Conservation (phyloP, 2,113 vertebrate genomes). For the Zosterops borbonicus region DNA sequence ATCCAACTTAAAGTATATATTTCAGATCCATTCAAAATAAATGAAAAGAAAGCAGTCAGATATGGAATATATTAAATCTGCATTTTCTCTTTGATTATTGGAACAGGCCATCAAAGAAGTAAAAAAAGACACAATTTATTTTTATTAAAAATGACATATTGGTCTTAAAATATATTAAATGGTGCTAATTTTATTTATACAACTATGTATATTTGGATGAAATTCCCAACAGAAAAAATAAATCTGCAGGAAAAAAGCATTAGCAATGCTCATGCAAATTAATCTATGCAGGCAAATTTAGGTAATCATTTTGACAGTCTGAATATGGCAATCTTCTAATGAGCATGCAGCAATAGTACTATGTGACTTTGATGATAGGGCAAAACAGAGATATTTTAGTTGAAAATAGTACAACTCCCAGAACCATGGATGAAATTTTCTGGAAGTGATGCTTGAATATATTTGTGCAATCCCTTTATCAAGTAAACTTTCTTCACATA, state of each 20-base stretch:
- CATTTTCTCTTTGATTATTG: background rate
- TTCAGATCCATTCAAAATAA: background rate
- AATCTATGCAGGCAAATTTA: background rate
- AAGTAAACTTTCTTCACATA: background rate
- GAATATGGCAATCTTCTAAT: background rate
- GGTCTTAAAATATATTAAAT: background rate
- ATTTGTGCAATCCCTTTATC: background rate
- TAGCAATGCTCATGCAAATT: background rate
- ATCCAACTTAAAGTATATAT: background rate
- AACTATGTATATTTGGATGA: background rate
- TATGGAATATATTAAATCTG: background rate
- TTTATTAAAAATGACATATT: background rate
- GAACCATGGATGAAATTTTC: background rate
- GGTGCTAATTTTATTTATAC: background rate
- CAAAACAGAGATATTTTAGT: background rate
- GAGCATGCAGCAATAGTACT: background rate
- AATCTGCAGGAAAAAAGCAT: background rate
- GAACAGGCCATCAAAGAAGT: background rate
- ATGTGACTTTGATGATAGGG: background rate
- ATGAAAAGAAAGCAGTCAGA: background rate
- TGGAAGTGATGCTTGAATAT: background rate
- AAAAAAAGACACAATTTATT: background rate
- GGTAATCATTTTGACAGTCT: background rate
- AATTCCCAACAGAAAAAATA: background rate
- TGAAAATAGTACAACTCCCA: background rate